These are phyloP conservation scores for Sclerodermus sp. DNA, from an alignment of 2,888 invertebrate species.

Conservation along the genomic window DNA sequence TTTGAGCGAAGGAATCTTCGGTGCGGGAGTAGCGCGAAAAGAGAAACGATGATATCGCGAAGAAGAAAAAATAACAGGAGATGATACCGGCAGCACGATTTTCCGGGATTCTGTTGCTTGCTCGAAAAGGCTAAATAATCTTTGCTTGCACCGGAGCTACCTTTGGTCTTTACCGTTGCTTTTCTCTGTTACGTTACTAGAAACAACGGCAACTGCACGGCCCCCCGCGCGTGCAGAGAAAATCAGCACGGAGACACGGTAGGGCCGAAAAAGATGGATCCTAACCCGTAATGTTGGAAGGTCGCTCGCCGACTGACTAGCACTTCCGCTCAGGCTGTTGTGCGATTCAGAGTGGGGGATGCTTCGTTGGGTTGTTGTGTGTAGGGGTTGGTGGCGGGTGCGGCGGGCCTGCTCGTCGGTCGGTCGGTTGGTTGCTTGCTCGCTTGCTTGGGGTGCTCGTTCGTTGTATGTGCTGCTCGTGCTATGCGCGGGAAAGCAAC, in stretches of 20 bases:
- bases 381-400: constrained; percentile 52
- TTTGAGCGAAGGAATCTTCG: no score
- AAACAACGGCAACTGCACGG: background rate
- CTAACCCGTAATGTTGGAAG: constrained; percentile 58
- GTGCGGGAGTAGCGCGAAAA: no score
- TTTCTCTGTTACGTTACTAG: no score
- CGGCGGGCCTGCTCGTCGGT: constrained; percentile 36
- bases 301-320: constrained; percentile 59
- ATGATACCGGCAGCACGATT: no score
- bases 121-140: no score
- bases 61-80: no score
- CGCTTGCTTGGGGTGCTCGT: no score
- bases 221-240: constrained; percentile 3
- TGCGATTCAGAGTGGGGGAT: constrained; percentile 57
- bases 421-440: constrained; percentile 39
- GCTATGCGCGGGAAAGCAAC: constrained; percentile 43
- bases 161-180: no score
- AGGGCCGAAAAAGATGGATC: constrained; percentile 46
- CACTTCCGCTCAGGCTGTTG: constrained; percentile 58
- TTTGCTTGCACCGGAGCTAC: no score
- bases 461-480: constrained; percentile 31
- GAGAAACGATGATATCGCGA: no score
- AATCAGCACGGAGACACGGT: constrained; percentile 38
- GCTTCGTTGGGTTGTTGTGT: constrained; percentile 57
- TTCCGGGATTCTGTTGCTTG: no score